Percentiles rank a stretch among this genome's conserved stretches.
Evolutionary conservation across 2,113 vertebrate species (phyloP).

Genomic region (Tragelaphus scriptus): DNA sequence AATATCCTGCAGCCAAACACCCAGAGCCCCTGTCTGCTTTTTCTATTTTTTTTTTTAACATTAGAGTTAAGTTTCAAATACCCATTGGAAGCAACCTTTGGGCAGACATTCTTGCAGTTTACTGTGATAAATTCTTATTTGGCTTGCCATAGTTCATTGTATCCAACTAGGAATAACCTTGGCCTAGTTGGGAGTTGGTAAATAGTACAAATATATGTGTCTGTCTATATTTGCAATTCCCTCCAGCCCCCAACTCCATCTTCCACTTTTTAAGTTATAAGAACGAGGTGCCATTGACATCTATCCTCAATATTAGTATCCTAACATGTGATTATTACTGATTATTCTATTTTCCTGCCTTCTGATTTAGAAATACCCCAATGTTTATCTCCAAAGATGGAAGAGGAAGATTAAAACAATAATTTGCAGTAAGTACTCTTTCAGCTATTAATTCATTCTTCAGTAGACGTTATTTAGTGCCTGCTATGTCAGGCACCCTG

Average conservation of each 20-base stretch:
- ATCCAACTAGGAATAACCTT: background rate
- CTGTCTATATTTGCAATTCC: background rate
- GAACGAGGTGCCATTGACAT: background rate
- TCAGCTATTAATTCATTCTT: background rate
- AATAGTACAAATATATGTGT: background rate
- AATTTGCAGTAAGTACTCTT: background rate
- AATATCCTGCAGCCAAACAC: background rate
- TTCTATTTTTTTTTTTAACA: background rate
- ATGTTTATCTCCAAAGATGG: background rate
- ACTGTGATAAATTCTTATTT: constrained; percentile 34
- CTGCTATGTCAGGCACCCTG: background rate
- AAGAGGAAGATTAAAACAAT: constrained; percentile 29
- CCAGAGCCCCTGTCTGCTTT: background rate
- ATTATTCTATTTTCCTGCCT: constrained; percentile 3
- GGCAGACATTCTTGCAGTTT: constrained; percentile 9
- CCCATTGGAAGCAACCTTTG: constrained; percentile 8
- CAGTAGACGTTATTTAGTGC: background rate
- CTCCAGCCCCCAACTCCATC: background rate
- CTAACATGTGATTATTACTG: background rate
- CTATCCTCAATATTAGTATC: background rate
- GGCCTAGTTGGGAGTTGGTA: background rate
- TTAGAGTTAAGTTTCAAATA: background rate
- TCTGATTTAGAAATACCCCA: constrained; percentile 5
- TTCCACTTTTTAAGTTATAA: background rate
- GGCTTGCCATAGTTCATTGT: background rate